Conservation (phyloP, 2,797 vertebrate species). For the Cetoscarus ocellatus region DNA sequence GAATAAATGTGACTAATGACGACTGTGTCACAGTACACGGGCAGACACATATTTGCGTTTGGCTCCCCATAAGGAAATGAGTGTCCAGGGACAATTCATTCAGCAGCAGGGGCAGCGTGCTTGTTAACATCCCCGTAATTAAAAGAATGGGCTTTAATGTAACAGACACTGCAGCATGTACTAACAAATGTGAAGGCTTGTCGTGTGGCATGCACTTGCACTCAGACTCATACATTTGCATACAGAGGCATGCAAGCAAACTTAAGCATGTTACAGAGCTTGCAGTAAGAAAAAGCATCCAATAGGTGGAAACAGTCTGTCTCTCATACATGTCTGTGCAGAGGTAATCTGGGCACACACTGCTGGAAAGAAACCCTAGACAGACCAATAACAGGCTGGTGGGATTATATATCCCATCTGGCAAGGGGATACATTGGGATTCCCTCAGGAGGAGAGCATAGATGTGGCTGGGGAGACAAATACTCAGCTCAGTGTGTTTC, state of each 20-base stretch:
- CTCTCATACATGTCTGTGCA: not conserved
- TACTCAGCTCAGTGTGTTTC: slow-evolving; percentile 19
- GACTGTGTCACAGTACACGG: slow-evolving; percentile 54
- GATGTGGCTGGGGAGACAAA: slow-evolving; percentile 12
- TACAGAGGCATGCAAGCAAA: slow-evolving; percentile 3
- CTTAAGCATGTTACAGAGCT: not conserved
- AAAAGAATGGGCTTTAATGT: slow-evolving; percentile 35
- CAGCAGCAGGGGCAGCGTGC: slow-evolving; percentile 43
- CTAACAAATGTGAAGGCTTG: slow-evolving; percentile 24
- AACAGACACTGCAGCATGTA: slow-evolving; percentile 20
- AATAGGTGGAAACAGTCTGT: not conserved
- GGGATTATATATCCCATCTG: slow-evolving; percentile 46
- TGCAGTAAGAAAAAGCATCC: slow-evolving; percentile 43
- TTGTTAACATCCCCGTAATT: slow-evolving; percentile 63
- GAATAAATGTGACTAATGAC: slow-evolving; percentile 74
- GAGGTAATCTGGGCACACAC: slow-evolving; percentile 25
- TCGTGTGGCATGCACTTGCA: slow-evolving; percentile 20
- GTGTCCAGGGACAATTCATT: slow-evolving; percentile 49
- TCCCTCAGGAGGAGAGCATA: slow-evolving; percentile 31
- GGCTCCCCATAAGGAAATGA: slow-evolving; percentile 49
- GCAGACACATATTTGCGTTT: slow-evolving; percentile 53
- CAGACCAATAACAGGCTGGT: slow-evolving; percentile 19
- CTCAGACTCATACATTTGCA: slow-evolving; percentile 10
- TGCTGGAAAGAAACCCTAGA: slow-evolving; percentile 24
- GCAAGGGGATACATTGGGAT: slow-evolving; percentile 29